Base-by-base conservation (phyloP, 1,140 invertebrate genomes). In the Drosophila lacteicornis region DNA sequence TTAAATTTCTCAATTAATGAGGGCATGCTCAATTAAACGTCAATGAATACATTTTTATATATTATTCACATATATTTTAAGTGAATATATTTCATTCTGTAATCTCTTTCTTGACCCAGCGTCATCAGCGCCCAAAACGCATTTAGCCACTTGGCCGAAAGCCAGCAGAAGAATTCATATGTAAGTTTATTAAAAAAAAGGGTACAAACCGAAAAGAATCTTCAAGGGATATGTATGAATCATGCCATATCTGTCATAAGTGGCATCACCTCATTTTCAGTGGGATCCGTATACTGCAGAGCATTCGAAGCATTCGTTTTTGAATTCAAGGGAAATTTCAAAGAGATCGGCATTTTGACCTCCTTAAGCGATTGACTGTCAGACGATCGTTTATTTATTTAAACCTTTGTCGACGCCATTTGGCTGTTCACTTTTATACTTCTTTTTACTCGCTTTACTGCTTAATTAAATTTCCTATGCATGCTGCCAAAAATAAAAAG, bases 401-500 rank as follows among this genome's bases (percentile, higher is more conserved):
- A 30, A 63, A 74, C 61, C 47, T 74, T 65, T 68, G 46, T 56
- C 57, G 49, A 56, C 67, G 79, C 53, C 66, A 69, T 71, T 80
- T 77, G 73, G 79, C 74, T 53, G 49, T 57, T 65, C 17, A 69
- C 53, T 66, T 60, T 70, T 69, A 30, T 67, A 33, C 46, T 51
- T 69, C 47, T 62, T 75, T 75, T 43, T 57, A 71, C 38, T 59
- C 19, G 49, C 63, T 80, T 68, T 51, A 60, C 47, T 69, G 57
- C 49, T 86, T 67, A 82, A 76, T 80, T 69, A 76, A 80, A 73
- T 88, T 87, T 87, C 80, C 80, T 78, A 80, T 84, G 74, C 65
- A 70, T 30, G 40, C 42, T 87, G 84, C 84, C 84, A 87, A 82
- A 74, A 50, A 71, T 71, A 69, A 75, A 58, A 61, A 77, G 58